Base-by-base conservation (phyloP, 1,140 invertebrate genomes). In the Ridgeia piscesae region DNA sequence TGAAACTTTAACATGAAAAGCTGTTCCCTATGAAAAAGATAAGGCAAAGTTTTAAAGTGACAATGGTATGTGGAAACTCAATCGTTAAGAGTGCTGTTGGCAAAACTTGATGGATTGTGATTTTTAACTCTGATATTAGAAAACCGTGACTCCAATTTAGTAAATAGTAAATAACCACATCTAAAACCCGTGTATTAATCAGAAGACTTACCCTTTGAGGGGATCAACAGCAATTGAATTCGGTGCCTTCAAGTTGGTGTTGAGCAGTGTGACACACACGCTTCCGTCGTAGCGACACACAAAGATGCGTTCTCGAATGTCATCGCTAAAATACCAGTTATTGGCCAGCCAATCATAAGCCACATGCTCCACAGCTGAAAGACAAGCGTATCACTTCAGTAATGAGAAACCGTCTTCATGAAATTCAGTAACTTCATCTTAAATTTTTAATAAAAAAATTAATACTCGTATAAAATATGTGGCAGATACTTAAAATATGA, bases 301-400 rank as follows among this genome's bases (percentile, higher is more conserved):
- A 77, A 95, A 94, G n/a, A 96, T 96, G 33, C 93, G 92, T 91
- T 94, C 94, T 34, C 93, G 93, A 94, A 98, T 97, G 94, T 98
- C 98, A 94, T 99, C 98, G 0, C 98, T 98, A 98, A 98, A 99
- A 95, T 99, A 99, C 92, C 99, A 97, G 96, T 99, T 99, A 94
- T 98, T 98, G 93, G 98, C 98, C 0, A 98, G 98, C 99, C 98
- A 99, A 94, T 99, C 99, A 94, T 99, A 99, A 0, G 98, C 98
- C 93, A 99, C 98, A 6, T 94, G 93, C 27, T 94, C 93, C 11
- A 95, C 93, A 92, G 89, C 95, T 95, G 92, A 77, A 77, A 77
- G 48, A 8, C 8, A 21, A 50, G 21, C 21, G 48, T 21, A 50
- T 50, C 21, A 21, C 48, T 50, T 50, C n/a, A 50, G 58, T 77